Evolutionary conservation across 2,888 invertebrate genomes (phyloP).

Genomic region (Agrypnus murinus): DNA sequence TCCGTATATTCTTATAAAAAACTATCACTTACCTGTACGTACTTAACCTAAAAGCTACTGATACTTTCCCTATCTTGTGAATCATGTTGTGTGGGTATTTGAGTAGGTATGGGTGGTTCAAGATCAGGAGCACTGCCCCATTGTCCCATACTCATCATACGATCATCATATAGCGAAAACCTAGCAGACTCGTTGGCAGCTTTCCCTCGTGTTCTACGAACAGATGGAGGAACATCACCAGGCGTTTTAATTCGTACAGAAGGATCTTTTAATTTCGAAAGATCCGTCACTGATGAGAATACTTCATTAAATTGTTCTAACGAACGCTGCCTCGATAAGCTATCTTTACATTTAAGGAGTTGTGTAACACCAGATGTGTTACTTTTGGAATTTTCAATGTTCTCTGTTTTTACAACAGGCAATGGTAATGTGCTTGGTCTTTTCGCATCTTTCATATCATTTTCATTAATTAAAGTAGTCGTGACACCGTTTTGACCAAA

Average conservation of each 20-base stretch:
- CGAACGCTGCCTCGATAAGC: slow-evolving; percentile 78
- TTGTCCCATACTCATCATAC: slow-evolving; percentile 82
- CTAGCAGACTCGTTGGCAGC: slow-evolving; percentile 78
- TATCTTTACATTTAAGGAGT: slow-evolving; percentile 68
- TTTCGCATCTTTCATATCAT: slow-evolving; percentile 60
- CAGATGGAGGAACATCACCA: slow-evolving; percentile 86
- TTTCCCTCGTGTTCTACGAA: slow-evolving; percentile 80
- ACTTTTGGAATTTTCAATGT: slow-evolving; percentile 56
- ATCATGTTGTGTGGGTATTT: slow-evolving; percentile 55
- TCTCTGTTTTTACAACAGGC: slow-evolving; percentile 61
- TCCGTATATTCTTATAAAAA: background rate
- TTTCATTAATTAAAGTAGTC: slow-evolving; percentile 69
- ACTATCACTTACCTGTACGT: slow-evolving; percentile 8
- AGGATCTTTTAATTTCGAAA: slow-evolving; percentile 81
- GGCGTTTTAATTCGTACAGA: slow-evolving; percentile 87
- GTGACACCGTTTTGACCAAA: slow-evolving; percentile 72
- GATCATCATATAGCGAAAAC: slow-evolving; percentile 90
- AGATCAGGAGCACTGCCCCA: slow-evolving; percentile 71
- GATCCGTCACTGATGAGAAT: slow-evolving; percentile 80
- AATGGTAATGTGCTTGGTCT: slow-evolving; percentile 72
- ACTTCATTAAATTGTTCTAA: slow-evolving; percentile 85
- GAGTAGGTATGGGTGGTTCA: slow-evolving; percentile 62
- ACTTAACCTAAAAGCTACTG: slow-evolving; percentile 68
- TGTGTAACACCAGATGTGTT: slow-evolving; percentile 67
- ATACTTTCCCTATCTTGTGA: slow-evolving; percentile 68